These are phyloP conservation scores for Amniataba percoides DNA, from an alignment of 2,797 vertebrate genomes.

Conservation along the genomic window DNA sequence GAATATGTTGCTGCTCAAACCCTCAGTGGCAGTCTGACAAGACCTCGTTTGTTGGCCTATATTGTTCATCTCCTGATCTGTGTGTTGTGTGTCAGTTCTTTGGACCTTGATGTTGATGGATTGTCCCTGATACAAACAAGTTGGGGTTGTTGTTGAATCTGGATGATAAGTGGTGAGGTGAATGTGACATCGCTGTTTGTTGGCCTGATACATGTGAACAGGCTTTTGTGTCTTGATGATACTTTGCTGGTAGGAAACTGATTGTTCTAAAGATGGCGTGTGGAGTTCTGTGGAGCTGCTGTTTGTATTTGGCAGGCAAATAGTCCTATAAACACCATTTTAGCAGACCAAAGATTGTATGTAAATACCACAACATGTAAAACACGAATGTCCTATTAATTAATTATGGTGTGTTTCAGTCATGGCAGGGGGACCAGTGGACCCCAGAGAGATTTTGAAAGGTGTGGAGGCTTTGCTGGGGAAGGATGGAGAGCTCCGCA, in stretches of 20 bases:
- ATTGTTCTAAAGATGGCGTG: not conserved
- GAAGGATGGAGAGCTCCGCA: conserved; percentile 94
- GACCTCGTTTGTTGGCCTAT: not conserved
- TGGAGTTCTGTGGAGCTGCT: conserved; percentile 13
- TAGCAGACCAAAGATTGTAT: not conserved
- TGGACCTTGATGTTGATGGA: not conserved
- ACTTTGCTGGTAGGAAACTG: not conserved
- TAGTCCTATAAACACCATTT: not conserved
- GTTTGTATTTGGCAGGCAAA: conserved; percentile 39
- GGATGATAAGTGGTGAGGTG: not conserved
- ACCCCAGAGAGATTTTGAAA: conserved; percentile 95
- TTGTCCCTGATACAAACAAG: not conserved
- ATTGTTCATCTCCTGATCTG: not conserved
- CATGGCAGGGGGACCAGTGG: conserved; percentile 94
- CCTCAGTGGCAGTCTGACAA: not conserved
- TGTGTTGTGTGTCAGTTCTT: not conserved
- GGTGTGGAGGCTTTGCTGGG: conserved; percentile 93
- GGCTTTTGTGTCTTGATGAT: not conserved
- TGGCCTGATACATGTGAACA: not conserved
- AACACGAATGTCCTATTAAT: not conserved
- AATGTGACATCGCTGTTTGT: not conserved
- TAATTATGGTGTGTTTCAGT: conserved; percentile 61
- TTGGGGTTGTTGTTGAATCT: conserved; percentile 4
- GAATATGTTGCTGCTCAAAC: not conserved
- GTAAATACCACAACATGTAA: not conserved